Conservation (phyloP, 2,113 vertebrate genomes). For the Paedocypris sp. region DNA sequence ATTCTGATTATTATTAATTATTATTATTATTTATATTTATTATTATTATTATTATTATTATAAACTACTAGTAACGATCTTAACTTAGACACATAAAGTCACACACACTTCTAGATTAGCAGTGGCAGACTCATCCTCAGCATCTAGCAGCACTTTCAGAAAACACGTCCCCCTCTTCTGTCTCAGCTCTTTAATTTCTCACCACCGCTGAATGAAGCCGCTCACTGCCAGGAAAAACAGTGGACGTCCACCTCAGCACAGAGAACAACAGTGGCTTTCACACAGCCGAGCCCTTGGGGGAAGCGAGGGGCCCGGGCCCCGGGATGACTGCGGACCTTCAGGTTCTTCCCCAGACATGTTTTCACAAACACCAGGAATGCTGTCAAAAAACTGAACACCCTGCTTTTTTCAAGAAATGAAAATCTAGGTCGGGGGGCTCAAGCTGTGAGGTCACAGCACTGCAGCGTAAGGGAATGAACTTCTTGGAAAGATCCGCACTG, state of each 20-base stretch:
- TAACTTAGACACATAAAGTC: too few species aligned
- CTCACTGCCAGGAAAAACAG: constrained; percentile 48
- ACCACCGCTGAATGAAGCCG: constrained; percentile 47
- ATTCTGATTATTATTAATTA: too few species aligned
- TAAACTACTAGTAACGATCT: too few species aligned
- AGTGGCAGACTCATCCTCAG: constrained; percentile 6
- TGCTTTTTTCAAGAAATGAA: too few species aligned
- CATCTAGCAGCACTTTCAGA: background rate
- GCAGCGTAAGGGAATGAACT: background rate
- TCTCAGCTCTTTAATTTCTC: constrained; percentile 35
- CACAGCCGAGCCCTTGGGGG: constrained; percentile 12
- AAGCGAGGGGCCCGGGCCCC: constrained; percentile 25
- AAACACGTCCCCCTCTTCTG: constrained; percentile 39
- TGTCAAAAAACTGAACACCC: constrained; percentile 36
- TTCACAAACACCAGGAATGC: constrained; percentile 43
- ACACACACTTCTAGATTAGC: too few species aligned
- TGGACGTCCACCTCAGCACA: constrained; percentile 29
- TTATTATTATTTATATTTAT: too few species aligned
- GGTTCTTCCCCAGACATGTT: constrained; percentile 33
- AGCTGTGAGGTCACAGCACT: background rate
- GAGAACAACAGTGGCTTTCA: constrained; percentile 34
- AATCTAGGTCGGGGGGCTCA: background rate
- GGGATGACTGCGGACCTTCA: constrained; percentile 37
- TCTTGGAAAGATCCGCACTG: background rate
- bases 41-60: too few species aligned